These are phyloP conservation scores for Mythimna lalbum DNA, from an alignment of 2,888 invertebrate species.

Conservation along the genomic window DNA sequence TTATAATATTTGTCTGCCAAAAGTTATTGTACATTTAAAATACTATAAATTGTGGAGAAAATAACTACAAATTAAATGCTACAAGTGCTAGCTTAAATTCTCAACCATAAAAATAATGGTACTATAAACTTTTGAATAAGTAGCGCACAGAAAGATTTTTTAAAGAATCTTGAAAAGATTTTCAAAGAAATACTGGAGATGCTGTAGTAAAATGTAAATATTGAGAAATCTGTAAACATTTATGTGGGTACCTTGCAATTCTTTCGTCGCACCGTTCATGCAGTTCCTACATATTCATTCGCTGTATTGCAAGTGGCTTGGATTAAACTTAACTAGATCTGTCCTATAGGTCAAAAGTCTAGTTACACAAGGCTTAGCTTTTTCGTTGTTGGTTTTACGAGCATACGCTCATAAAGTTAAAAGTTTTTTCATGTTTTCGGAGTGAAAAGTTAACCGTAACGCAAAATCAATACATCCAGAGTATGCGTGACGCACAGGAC, in stretches of 20 bases:
- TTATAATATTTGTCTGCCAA: too few relatives aligned
- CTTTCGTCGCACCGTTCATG: slow-evolving; percentile 45
- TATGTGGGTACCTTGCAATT: slow-evolving; percentile 51
- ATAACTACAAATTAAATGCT: neutral
- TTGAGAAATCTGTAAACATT: slow-evolving; percentile 52
- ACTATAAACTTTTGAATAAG: neutral
- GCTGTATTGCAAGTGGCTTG: slow-evolving; percentile 28
- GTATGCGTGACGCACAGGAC: too few relatives aligned
- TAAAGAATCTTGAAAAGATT: neutral
- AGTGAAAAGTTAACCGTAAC: neutral
- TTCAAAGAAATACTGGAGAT: slow-evolving; percentile 19
- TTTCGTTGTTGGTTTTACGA: neutral
- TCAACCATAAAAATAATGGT: neutral
- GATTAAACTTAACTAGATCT: slow-evolving; percentile 38
- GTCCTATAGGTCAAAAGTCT: neutral
- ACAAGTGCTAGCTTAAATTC: neutral
- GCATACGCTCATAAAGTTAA: neutral
- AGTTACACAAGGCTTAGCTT: neutral
- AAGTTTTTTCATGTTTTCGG: neutral
- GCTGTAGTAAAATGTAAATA: slow-evolving; percentile 48
- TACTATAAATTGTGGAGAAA: neutral
- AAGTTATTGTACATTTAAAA: neutral
- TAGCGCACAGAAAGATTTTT: neutral
- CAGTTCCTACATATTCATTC: slow-evolving; percentile 56
- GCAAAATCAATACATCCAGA: too few relatives aligned